These are phyloP conservation scores for Meteorus colon DNA, from an alignment of 2,888 invertebrate species.

Conservation along the genomic window DNA sequence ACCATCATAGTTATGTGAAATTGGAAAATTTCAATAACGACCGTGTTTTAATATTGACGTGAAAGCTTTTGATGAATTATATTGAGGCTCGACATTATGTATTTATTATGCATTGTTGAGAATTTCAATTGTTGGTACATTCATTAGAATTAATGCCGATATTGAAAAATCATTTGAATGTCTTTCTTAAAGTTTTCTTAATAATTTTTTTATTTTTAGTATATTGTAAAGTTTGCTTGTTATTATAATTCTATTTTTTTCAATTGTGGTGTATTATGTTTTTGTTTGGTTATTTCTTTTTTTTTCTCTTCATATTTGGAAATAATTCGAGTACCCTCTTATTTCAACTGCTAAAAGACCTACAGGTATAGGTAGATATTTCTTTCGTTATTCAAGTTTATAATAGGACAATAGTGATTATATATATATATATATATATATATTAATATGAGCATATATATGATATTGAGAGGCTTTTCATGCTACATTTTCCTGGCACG, in stretches of 20 bases:
- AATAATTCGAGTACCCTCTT: constrained; percentile 9
- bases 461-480: constrained; percentile 20
- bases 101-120: neutral
- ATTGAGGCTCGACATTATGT: neutral
- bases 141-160: neutral
- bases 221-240: neutral
- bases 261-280: neutral
- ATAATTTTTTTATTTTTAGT: neutral
- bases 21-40: constrained; percentile 1
- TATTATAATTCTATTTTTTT: neutral
- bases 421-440: constrained; percentile 8
- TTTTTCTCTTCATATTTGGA: neutral
- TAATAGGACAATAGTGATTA: constrained; percentile 4
- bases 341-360: neutral
- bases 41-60: neutral
- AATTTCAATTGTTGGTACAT: neutral
- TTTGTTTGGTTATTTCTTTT: neutral
- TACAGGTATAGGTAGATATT: neutral
- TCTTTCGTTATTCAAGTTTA: neutral
- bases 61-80: neutral
- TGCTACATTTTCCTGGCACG: constrained; percentile 24
- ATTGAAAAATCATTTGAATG: neutral
- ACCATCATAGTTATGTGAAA: neutral
- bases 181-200: neutral
- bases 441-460: constrained; percentile 4